Conservation (phyloP, 2,797 vertebrate genomes). For the Sebastes hubbsi region DNA sequence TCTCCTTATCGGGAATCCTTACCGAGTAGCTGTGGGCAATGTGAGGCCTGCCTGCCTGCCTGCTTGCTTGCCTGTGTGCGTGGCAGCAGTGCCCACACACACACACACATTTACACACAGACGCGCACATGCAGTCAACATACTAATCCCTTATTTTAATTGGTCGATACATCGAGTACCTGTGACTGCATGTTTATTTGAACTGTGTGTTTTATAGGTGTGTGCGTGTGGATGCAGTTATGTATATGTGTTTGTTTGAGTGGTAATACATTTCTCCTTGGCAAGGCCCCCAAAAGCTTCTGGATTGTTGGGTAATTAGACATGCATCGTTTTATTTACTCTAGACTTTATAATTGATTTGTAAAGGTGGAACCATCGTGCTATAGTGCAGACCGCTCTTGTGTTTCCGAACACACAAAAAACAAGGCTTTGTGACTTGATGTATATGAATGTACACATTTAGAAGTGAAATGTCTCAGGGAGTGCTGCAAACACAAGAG, state of each 20-base stretch:
- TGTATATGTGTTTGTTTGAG: constrained; percentile 43
- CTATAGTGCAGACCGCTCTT: constrained; percentile 35
- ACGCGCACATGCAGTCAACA: constrained; percentile 58
- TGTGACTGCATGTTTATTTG: constrained; percentile 70
- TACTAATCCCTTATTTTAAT: constrained; percentile 77
- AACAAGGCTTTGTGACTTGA: constrained; percentile 13
- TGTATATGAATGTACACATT: constrained; percentile 9
- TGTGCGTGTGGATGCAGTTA: constrained; percentile 20
- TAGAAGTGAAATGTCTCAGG: constrained; percentile 28
- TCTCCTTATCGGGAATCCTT: constrained; percentile 89
- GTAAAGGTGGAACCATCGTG: constrained; percentile 62
- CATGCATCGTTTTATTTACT: constrained; percentile 76
- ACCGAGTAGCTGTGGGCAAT: constrained; percentile 87
- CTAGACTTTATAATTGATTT: constrained; percentile 75
- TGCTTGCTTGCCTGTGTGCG: constrained; percentile 61
- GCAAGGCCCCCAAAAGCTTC: constrained; percentile 65
- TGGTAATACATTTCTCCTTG: constrained; percentile 55
- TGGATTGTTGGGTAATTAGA: constrained; percentile 76
- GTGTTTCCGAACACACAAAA: constrained; percentile 28
- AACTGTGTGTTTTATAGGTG: constrained; percentile 47
- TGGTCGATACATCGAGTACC: constrained; percentile 77
- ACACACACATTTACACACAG: background rate
- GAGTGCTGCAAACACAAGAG: constrained; percentile 9
- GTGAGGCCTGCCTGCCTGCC: constrained; percentile 71
- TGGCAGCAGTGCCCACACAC: constrained; percentile 69